A percentile compares a stretch with the other conserved stretches of the same genome.
Conservation (phyloP, 2,888 invertebrate genomes). For the Rotaria macrura region DNA sequence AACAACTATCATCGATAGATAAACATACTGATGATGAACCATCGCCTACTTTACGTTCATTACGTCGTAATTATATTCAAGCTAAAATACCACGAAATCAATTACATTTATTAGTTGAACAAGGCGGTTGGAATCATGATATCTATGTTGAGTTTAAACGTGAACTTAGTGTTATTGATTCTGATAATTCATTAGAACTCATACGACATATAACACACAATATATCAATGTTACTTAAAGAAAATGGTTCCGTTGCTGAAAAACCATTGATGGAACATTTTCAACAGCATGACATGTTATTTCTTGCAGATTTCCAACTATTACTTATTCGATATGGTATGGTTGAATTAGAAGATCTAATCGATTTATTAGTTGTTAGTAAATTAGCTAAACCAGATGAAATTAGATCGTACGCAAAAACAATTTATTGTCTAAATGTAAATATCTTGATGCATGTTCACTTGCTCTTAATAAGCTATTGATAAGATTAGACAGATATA, state of each 20-base stretch:
- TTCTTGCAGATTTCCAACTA: not conserved
- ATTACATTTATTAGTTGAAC: not conserved
- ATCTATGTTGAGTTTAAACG: not conserved
- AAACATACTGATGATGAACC: not conserved
- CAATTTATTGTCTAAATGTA: not conserved
- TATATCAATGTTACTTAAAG: not conserved
- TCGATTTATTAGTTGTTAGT: not conserved
- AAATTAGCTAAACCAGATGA: not conserved
- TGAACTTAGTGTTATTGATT: not conserved
- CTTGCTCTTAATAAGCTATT: too few species aligned
- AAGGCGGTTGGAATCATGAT: not conserved
- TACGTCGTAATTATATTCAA: slow-evolving; percentile 1
- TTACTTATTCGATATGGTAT: not conserved
- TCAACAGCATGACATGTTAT: not conserved
- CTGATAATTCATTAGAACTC: not conserved
- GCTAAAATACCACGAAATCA: not conserved
- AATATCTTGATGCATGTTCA: not conserved
- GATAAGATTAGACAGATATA: too few species aligned
- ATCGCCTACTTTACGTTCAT: not conserved
- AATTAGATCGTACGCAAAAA: not conserved
- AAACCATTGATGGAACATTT: not conserved
- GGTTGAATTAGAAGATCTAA: not conserved
- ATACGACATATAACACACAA: not conserved
- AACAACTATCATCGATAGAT: not conserved
- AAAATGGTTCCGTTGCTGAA: not conserved